A percentile compares a stretch with the other conserved stretches of the same genome.
phyloP scores from a whole-genome alignment of 2,888 invertebrate genomes.

The Trachelus troglodyta region DNA sequence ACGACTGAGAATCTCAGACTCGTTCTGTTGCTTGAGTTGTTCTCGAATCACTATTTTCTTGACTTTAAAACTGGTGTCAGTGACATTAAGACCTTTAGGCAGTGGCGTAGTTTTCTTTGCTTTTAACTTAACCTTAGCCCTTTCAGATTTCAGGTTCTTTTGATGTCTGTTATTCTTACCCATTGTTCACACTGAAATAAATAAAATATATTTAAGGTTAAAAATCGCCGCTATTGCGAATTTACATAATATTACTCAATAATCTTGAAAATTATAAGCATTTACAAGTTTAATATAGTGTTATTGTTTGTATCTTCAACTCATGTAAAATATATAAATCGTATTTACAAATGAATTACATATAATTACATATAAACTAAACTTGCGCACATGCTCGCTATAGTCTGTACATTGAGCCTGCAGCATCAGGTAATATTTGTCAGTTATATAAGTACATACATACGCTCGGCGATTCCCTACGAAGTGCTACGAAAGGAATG shows the following conservation, averaged over 20 bases:
- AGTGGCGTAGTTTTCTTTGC: slow-evolving; percentile 73
- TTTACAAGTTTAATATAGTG: not conserved
- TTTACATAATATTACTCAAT: not conserved
- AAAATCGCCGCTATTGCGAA: not conserved
- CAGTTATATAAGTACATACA: not conserved
- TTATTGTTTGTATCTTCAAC: not conserved
- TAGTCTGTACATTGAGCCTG: not conserved
- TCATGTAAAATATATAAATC: not conserved
- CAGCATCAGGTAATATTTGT: not conserved
- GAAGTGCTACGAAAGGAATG: not conserved
- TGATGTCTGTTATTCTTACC: slow-evolving; percentile 74
- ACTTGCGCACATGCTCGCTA: not conserved
- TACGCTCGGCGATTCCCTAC: not conserved
- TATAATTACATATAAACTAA: not conserved
- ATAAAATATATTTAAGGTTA: not conserved
- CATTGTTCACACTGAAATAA: slow-evolving; percentile 60
- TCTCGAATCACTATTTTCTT: slow-evolving; percentile 86
- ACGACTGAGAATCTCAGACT: slow-evolving; percentile 72
- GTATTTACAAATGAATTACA: not conserved
- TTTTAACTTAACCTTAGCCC: slow-evolving; percentile 90
- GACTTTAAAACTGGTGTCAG: slow-evolving; percentile 89
- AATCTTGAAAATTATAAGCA: not conserved
- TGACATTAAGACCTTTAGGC: slow-evolving; percentile 90
- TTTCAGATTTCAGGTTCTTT: slow-evolving; percentile 84
- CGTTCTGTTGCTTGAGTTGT: slow-evolving; percentile 74